Percentiles rank a stretch among this genome's conserved stretches.
phyloP scores from a whole-genome alignment of 1,140 invertebrate genomes.

The Macrocentrus cingulum region DNA sequence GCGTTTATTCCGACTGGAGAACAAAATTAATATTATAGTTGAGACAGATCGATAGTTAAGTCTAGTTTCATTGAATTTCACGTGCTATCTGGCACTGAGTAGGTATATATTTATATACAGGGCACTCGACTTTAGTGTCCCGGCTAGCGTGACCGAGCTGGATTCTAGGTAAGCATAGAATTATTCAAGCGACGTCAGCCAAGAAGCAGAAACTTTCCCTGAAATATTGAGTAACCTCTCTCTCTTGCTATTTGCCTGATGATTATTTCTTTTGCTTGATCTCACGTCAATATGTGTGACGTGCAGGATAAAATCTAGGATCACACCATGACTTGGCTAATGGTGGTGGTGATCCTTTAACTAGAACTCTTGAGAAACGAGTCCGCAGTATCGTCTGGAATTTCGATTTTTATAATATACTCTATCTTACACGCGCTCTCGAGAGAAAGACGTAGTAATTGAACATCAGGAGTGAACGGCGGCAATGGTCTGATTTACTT shows the following conservation, averaged over 20 bases:
- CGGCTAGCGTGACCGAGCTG: slow-evolving; percentile 6
- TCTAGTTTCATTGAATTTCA: no score
- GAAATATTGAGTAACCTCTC: slow-evolving; percentile 42
- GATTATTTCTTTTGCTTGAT: neutral
- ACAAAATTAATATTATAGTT: no score
- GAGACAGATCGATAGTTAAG: no score
- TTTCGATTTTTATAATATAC: slow-evolving; percentile 41
- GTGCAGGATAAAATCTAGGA: neutral
- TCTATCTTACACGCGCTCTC: neutral
- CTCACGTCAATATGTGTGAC: neutral
- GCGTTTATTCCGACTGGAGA: no score
- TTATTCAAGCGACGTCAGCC: slow-evolving; percentile 12
- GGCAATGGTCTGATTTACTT: slow-evolving; percentile 53
- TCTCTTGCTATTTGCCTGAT: slow-evolving; percentile 4
- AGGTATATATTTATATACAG: neutral
- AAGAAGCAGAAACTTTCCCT: slow-evolving; percentile 37
- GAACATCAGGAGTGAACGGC: slow-evolving; percentile 53
- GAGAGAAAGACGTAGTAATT: slow-evolving; percentile 24
- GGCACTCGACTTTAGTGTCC: slow-evolving; percentile 3
- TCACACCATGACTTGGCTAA: neutral
- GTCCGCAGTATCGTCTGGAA: slow-evolving; percentile 33
- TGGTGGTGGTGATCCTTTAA: neutral
- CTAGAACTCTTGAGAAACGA: neutral
- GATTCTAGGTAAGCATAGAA: slow-evolving; percentile 18
- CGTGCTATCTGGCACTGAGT: no score